A percentile compares a stretch with the other conserved stretches of the same genome.
Evolutionary conservation across 2,888 invertebrate genomes (phyloP).

Genomic region (Taphrorychus bicolor): DNA sequence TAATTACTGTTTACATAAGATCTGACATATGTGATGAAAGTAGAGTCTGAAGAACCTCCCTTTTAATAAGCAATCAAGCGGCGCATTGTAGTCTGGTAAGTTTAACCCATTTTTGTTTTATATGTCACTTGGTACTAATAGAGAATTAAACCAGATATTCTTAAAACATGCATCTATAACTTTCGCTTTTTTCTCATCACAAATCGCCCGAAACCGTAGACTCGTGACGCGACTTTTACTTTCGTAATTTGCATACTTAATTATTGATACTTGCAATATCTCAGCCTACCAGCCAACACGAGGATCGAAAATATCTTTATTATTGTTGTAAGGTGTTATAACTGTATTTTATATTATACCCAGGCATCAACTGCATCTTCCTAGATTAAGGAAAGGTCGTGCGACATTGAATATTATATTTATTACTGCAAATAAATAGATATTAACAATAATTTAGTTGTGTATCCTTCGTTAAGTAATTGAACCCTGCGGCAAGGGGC

Average conservation of each 20-base stretch:
- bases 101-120: neutral
- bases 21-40: neutral
- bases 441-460: neutral
- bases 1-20: neutral
- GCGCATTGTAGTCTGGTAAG: too few species aligned
- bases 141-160: neutral
- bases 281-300: neutral
- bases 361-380: neutral
- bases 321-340: neutral
- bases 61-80: too few species aligned
- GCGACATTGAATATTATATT: neutral
- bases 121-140: too few species aligned
- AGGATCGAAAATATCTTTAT: neutral
- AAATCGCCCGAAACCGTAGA: neutral
- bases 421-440: neutral
- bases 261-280: neutral
- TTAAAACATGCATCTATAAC: slow-evolving; percentile 15
- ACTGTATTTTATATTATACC: neutral
- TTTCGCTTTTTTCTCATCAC: slow-evolving; percentile 25
- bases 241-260: slow-evolving; percentile 33
- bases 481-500: neutral
- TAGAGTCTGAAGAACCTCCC: too few species aligned
- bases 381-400: neutral
- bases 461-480: neutral
- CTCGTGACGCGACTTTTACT: slow-evolving; percentile 28